phyloP scores from a whole-genome alignment of 1,140 invertebrate species.

The Macrobrachium nipponense region DNA sequence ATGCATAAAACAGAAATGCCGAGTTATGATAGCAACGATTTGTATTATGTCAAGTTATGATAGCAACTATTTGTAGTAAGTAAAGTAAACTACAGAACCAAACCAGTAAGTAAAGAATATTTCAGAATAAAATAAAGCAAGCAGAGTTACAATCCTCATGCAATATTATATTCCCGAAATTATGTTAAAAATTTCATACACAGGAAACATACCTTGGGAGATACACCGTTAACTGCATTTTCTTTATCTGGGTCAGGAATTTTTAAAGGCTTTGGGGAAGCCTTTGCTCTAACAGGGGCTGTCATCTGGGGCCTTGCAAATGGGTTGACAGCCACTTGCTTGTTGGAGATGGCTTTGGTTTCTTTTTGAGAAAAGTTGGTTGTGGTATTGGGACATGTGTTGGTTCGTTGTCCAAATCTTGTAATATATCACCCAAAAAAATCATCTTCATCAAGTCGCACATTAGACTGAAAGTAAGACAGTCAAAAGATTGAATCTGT shows the following conservation, averaged over 20 bases:
- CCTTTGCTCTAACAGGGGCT: constrained; percentile 24
- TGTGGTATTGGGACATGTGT: constrained; percentile 33
- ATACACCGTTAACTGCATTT: not conserved
- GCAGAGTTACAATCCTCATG: too few relatives aligned
- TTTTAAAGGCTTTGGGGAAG: constrained; percentile 21
- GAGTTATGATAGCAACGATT: too few relatives aligned
- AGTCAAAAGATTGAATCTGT: not conserved
- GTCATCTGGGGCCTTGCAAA: constrained; percentile 39
- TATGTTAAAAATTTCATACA: not conserved
- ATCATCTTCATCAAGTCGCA: constrained; percentile 54
- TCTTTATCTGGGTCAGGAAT: not conserved
- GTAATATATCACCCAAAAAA: constrained; percentile 57
- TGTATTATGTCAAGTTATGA: too few relatives aligned
- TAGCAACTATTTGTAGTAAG: too few relatives aligned
- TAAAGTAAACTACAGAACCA: too few relatives aligned
- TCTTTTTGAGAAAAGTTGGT: constrained; percentile 50
- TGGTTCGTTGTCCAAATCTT: constrained; percentile 31
- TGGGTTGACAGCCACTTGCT: constrained; percentile 29
- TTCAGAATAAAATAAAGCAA: too few relatives aligned
- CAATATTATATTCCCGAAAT: not conserved
- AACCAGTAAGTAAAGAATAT: too few relatives aligned
- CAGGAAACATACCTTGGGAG: constrained; percentile 32
- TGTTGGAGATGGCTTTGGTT: constrained; percentile 4
- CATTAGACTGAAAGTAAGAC: constrained; percentile 21
- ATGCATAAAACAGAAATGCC: too few relatives aligned